Base-by-base conservation (phyloP, 2,113 vertebrate genomes). In the Syrmaticus mikado region DNA sequence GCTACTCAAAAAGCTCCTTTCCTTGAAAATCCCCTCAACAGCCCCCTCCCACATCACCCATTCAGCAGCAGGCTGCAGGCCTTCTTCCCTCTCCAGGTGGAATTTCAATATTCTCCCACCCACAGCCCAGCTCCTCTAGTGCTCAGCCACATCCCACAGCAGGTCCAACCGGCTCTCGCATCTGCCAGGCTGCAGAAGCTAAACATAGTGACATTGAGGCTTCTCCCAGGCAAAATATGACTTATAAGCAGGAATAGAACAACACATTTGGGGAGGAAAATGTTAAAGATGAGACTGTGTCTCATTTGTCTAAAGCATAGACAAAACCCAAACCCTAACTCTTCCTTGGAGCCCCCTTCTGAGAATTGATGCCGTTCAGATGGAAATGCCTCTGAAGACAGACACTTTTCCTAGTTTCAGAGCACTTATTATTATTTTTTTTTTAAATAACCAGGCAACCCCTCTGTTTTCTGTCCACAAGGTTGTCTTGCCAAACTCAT, bases 191-290 rank as follows among this genome's bases (percentile, higher is more conserved):
- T 71, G 2, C 0, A 48, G 74, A 57, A 75, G 53, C 15, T 68
- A 41, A 72, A 30, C 1, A 0, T 20, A 8, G 53, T 40, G 48
- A 70, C 58, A 28, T n/a, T 82, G 74, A 75, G 53, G 30, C 40
- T 94, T 89, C 89, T 93, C 66, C 40, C 61, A 58, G 52, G 75
- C 14, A n/a, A 89, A 94, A 61, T 40, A 70, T 25, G 30, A 48
- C 24, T 83, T 90, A 72, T 22, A 75, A 10, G 70, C 15, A 65
- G 66, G 70, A 84, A 36, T 27, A 65, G 60, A 71, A 53, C 52
- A n/a, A 38, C 71, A 41, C 38, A 36, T 36, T 6, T 0, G 0
- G 45, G 52, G n/a, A 77, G 24, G 81, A 89, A 83, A 83, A 72
- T 34, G 13, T 48, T 89, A 61, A 84, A 61, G 40, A 66, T 1